Evolutionary conservation across 1,140 invertebrate species (phyloP).

Genomic region (Ectropis grisescens): DNA sequence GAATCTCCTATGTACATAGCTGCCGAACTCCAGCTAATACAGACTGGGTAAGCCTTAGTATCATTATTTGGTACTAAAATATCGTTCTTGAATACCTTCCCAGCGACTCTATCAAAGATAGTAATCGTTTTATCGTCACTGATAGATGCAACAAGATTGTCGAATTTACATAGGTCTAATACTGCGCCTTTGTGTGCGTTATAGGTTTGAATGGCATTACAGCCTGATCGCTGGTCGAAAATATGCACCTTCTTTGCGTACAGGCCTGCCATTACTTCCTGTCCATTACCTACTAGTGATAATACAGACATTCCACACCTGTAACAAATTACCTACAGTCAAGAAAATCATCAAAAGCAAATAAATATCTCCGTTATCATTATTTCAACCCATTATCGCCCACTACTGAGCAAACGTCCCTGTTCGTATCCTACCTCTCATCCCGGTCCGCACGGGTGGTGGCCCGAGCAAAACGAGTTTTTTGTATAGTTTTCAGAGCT

Average conservation of each 20-base stretch:
- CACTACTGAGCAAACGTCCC: no score
- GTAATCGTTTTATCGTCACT: slow-evolving; percentile 57
- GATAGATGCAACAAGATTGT: slow-evolving; percentile 47
- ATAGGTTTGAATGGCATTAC: slow-evolving; percentile 29
- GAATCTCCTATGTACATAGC: slow-evolving; percentile 55
- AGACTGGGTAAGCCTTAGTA: slow-evolving; percentile 48
- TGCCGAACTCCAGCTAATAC: slow-evolving; percentile 42
- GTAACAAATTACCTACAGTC: slow-evolving; percentile 10
- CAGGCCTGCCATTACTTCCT: slow-evolving; percentile 44
- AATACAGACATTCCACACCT: slow-evolving; percentile 58
- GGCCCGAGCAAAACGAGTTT: no score
- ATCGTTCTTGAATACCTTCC: slow-evolving; percentile 38
- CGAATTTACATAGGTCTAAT: slow-evolving; percentile 29
- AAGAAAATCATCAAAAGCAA: slow-evolving; percentile 2
- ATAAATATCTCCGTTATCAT: no score
- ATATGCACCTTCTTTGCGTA: slow-evolving; percentile 51
- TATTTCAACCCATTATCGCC: no score
- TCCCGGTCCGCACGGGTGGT: no score
- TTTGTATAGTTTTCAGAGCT: no score
- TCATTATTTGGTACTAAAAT: slow-evolving; percentile 43
- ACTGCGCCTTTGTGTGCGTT: slow-evolving; percentile 50
- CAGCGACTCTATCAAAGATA: slow-evolving; percentile 47
- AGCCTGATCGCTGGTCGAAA: slow-evolving; percentile 41
- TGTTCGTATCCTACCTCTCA: no score
- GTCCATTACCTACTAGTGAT: slow-evolving; percentile 37